phyloP scores from a whole-genome alignment of 2,888 invertebrate genomes.

The Galerucella nymphaeae region DNA sequence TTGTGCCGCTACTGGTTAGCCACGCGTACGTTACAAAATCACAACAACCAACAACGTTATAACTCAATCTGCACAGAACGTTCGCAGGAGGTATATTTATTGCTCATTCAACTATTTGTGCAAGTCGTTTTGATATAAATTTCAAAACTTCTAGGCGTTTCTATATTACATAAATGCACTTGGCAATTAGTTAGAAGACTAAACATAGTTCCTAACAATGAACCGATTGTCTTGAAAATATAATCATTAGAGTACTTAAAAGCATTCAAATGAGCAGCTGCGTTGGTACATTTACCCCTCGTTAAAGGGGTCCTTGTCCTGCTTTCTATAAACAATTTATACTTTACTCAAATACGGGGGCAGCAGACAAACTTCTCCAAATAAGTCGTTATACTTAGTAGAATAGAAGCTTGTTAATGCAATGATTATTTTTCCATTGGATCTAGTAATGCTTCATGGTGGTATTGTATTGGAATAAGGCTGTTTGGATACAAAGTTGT shows the following conservation, averaged over 20 bases:
- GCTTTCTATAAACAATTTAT: background rate
- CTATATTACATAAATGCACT: background rate
- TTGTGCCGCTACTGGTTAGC: conserved; percentile 1
- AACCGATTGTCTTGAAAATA: conserved; percentile 8
- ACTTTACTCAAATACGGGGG: background rate
- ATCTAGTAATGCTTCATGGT: too few relatives aligned
- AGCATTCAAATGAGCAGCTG: background rate
- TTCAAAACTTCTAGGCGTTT: background rate
- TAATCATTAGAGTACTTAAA: conserved; percentile 7
- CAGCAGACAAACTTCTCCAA: too few relatives aligned
- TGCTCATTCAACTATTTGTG: conserved; percentile 9
- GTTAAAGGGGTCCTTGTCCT: conserved; percentile 1
- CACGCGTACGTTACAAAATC: conserved; percentile 12
- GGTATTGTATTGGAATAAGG: too few relatives aligned
- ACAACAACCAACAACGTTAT: background rate
- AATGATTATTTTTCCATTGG: too few relatives aligned
- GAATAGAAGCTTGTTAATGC: too few relatives aligned
- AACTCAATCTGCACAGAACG: conserved; percentile 10
- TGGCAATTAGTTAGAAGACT: conserved; percentile 8
- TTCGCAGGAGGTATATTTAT: conserved; percentile 12
- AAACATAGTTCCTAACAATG: background rate
- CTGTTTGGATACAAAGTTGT: too few relatives aligned
- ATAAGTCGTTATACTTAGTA: too few relatives aligned
- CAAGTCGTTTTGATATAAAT: background rate
- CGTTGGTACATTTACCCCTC: conserved; percentile 4